Conservation (phyloP, 92 coral and sea anemone species). For the Desmophyllum pertusum region DNA sequence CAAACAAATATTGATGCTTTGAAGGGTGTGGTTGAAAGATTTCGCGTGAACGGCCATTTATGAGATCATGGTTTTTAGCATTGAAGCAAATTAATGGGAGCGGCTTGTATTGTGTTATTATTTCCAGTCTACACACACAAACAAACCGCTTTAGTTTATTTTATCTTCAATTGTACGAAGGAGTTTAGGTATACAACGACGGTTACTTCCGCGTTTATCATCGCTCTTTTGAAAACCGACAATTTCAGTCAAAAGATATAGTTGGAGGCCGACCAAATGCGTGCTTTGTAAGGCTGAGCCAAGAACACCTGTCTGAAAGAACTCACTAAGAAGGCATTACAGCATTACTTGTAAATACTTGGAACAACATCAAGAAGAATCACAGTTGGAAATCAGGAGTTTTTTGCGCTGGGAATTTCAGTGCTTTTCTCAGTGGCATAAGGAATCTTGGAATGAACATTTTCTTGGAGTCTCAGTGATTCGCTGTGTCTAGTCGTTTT, state of each 20-base stretch:
- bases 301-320: background rate
- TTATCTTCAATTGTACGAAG: background rate
- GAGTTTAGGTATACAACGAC: background rate
- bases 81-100: constrained; percentile 18
- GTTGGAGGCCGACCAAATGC: background rate
- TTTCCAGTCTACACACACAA: constrained; percentile 16
- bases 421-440: background rate
- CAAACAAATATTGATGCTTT: background rate
- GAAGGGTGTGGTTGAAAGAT: constrained; percentile 20
- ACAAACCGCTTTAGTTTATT: constrained; percentile 2
- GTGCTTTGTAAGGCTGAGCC: background rate
- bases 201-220: background rate
- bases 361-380: constrained; percentile 3
- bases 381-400: constrained; percentile 6
- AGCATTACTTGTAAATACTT: background rate
- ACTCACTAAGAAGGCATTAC: background rate
- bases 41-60: background rate
- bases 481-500: background rate
- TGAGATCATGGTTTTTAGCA: constrained; percentile 24
- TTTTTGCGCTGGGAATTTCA: background rate
- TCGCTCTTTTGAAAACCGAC: constrained; percentile 21
- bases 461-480: background rate
- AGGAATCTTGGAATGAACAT: background rate
- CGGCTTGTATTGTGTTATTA: constrained; percentile 16
- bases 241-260: background rate